Evolutionary conservation across 2,113 vertebrate species (phyloP).

Genomic region (Morone saxatilis): DNA sequence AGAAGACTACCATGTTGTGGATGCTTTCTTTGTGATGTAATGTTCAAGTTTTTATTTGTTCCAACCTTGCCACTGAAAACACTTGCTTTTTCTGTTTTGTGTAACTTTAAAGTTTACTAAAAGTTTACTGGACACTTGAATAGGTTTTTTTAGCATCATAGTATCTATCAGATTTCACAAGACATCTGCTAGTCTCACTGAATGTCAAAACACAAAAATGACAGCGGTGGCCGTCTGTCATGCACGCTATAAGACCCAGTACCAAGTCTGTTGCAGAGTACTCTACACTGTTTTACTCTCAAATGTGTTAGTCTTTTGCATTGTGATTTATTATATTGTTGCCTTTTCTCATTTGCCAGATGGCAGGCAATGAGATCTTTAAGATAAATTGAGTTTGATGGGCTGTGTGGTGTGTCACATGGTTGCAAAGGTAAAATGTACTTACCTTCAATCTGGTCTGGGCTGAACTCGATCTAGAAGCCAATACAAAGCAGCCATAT

Average conservation of each 20-base stretch:
- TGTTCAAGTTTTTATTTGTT: not conserved
- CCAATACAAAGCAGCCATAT: constrained; percentile 64
- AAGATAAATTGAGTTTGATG: constrained; percentile 3
- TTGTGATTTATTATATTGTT: not conserved
- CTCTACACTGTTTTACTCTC: not conserved
- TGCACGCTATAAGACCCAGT: not conserved
- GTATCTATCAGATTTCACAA: not conserved
- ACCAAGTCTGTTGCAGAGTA: not conserved
- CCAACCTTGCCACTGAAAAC: not conserved
- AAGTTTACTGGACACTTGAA: not conserved
- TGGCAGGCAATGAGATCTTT: not conserved
- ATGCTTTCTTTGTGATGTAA: not conserved
- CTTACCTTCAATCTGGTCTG: constrained; percentile 86
- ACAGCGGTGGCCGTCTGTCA: constrained; percentile 18
- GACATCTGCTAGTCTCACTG: constrained; percentile 7
- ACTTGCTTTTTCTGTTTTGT: not conserved
- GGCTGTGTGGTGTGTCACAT: constrained; percentile 19
- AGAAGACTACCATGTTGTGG: no score
- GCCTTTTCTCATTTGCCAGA: not conserved
- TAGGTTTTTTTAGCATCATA: not conserved
- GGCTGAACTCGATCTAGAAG: constrained; percentile 80
- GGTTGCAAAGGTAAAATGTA: constrained; percentile 31
- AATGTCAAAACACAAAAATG: constrained; percentile 25
- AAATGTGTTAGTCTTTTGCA: not conserved
- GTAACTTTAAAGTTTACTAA: not conserved